Conservation (phyloP, 2,113 vertebrate genomes). For the Pongo pygmaeus region DNA sequence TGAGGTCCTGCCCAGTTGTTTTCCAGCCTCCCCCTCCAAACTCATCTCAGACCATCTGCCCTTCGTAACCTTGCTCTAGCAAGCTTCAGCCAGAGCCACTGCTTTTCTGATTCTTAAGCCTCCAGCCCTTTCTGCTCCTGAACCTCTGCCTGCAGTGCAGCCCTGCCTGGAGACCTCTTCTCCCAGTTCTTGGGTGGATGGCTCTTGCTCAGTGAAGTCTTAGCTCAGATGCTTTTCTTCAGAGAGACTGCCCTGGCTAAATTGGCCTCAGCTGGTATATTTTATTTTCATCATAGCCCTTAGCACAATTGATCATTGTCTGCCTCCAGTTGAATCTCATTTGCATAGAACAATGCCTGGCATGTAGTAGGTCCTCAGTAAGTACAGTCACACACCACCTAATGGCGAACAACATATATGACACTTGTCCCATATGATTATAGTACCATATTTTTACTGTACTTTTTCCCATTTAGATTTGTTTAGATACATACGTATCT, state of each 20-base stretch:
- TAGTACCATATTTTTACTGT: not conserved
- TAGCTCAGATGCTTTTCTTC: not conserved
- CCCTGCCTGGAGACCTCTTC: too few relatives aligned
- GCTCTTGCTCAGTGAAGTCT: fast-evolving
- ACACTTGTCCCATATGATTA: not conserved
- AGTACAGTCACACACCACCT: not conserved
- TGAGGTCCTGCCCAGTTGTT: not conserved
- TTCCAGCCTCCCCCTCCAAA: not conserved
- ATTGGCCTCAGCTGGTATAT: not conserved
- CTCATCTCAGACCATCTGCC: not conserved
- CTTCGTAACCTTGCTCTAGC: not conserved
- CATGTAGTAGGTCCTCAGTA: not conserved
- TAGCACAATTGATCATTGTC: not conserved
- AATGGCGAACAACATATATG: not conserved
- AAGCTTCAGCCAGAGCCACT: not conserved
- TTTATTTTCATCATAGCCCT: not conserved
- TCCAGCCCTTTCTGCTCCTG: not conserved
- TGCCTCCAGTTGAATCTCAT: not conserved
- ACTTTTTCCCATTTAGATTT: not conserved
- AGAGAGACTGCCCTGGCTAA: not conserved
- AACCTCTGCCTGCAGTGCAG: fast-evolving
- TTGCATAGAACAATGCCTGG: not conserved
- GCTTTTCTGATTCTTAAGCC: not conserved
- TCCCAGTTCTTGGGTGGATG: too few relatives aligned
- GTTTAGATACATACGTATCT: not conserved